phyloP scores from a whole-genome alignment of 2,888 invertebrate genomes.

The Thecophora atra region DNA sequence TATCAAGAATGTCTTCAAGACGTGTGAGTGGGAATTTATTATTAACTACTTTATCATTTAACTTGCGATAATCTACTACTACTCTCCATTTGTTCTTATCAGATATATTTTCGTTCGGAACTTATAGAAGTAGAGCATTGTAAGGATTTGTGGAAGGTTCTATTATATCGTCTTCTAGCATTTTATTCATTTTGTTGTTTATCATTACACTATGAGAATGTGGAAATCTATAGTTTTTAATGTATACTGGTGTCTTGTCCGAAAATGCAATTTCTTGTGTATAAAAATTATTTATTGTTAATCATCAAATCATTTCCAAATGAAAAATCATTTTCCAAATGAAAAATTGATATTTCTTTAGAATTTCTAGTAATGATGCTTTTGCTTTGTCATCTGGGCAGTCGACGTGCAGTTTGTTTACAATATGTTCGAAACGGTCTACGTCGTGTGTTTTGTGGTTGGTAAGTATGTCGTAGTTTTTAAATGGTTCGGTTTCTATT shows the following conservation, averaged over 20 bases:
- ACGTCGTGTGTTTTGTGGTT: too few relatives aligned
- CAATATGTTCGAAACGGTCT: too few relatives aligned
- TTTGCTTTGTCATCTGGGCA: constrained; percentile 2
- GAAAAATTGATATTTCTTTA: neutral
- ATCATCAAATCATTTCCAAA: neutral
- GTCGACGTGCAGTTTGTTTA: too few relatives aligned
- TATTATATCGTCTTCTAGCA: too few relatives aligned
- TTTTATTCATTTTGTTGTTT: neutral
- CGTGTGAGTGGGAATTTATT: too few relatives aligned
- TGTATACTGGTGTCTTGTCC: constrained; percentile 1
- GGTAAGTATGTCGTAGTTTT: too few relatives aligned
- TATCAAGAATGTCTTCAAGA: too few relatives aligned
- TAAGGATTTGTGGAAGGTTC: neutral
- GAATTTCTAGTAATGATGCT: neutral
- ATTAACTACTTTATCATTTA: too few relatives aligned
- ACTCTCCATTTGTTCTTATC: neutral
- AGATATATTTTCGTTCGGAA: neutral
- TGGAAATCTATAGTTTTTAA: neutral
- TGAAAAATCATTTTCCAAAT: neutral
- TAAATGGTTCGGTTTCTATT: too few relatives aligned
- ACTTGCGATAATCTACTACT: neutral
- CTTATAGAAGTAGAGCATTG: neutral
- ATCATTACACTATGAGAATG: neutral
- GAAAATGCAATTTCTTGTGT: too few relatives aligned
- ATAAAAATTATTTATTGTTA: too few relatives aligned